These are phyloP conservation scores for Ciconia boyciana DNA, from an alignment of 2,113 vertebrate genomes.

Conservation along the genomic window DNA sequence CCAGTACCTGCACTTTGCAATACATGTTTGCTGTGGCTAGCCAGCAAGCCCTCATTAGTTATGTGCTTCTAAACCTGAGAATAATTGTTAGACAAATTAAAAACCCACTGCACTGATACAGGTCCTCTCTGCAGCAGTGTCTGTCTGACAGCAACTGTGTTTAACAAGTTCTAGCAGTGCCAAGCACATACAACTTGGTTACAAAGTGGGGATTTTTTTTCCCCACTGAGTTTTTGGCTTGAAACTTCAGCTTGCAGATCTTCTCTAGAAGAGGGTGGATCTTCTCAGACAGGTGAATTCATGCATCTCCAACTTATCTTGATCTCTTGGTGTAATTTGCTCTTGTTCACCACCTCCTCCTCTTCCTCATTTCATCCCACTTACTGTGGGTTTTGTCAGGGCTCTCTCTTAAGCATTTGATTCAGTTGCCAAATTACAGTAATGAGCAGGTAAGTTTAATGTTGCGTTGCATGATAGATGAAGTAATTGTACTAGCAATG, in stretches of 20 bases:
- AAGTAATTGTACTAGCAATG: not conserved
- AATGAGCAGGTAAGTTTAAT: not conserved
- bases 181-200: not conserved
- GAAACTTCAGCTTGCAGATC: not conserved
- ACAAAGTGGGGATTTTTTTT: not conserved
- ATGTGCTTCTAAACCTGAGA: not conserved
- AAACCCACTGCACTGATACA: not conserved
- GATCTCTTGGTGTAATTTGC: not conserved
- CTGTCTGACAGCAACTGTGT: not conserved
- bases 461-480: not conserved
- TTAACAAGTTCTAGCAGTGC: not conserved
- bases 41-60: not conserved
- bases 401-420: not conserved
- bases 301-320: not conserved
- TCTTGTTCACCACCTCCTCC: not conserved
- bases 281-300: not conserved
- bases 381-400: not conserved
- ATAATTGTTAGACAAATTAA: not conserved
- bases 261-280: not conserved
- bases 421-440: not conserved
- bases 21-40: fast-evolving
- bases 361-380: not conserved
- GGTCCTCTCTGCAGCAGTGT: not conserved
- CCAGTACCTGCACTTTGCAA: not conserved
- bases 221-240: not conserved